Evolutionary conservation across 2,113 vertebrate species (phyloP).

Genomic region (Paradoxurus hermaphroditus): DNA sequence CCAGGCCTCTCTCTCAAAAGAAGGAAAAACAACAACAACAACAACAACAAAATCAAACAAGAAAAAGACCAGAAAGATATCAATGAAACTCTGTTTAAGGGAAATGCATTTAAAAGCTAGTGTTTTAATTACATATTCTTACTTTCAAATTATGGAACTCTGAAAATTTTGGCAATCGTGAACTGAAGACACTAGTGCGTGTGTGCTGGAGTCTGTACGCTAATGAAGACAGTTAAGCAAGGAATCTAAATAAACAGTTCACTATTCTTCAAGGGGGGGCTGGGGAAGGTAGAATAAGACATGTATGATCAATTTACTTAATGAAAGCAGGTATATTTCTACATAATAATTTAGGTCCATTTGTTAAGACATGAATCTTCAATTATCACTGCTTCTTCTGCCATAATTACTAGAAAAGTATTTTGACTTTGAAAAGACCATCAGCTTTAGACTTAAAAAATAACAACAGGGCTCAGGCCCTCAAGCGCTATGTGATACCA

Average conservation of each 20-base stretch:
- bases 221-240: neutral
- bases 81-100: neutral
- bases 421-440: conserved; percentile 36
- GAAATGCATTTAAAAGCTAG: neutral
- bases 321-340: neutral
- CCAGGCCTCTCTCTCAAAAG: neutral
- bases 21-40: too few species aligned
- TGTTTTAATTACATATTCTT: neutral
- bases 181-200: neutral
- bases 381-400: neutral
- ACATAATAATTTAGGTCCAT: neutral
- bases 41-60: neutral
- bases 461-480: conserved; percentile 35
- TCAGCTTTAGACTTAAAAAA: conserved; percentile 41
- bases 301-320: neutral
- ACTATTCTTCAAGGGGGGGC: neutral
- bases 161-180: neutral
- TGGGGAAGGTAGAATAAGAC: neutral
- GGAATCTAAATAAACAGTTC: neutral
- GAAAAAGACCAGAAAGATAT: neutral
- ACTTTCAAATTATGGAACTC: conserved; percentile 4
- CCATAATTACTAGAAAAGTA: conserved; percentile 43
- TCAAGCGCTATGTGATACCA: conserved; percentile 29
- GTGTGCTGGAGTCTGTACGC: neutral
- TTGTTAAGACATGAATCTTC: conserved; percentile 25